These are phyloP conservation scores for Bhutanitis thaidina DNA, from an alignment of 2,888 invertebrate genomes.

Conservation along the genomic window DNA sequence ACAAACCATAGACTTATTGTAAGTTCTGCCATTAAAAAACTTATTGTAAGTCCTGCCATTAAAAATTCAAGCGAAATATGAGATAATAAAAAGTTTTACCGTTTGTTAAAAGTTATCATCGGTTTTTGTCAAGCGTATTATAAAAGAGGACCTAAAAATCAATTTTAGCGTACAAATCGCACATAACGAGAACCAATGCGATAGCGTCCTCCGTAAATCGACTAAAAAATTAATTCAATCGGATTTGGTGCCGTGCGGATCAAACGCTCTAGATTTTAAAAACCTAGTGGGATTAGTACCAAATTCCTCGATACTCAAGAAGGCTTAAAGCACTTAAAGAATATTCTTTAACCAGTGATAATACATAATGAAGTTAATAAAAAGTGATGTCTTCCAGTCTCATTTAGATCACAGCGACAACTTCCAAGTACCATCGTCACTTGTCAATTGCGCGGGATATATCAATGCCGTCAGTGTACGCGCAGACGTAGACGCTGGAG, in stretches of 20 bases:
- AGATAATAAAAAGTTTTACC: neutral
- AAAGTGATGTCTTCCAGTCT: too few species aligned
- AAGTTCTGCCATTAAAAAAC: neutral
- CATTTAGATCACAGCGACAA: too few species aligned
- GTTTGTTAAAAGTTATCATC: constrained; percentile 19
- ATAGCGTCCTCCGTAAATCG: constrained; percentile 8
- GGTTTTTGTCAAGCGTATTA: constrained; percentile 24
- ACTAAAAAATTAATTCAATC: constrained; percentile 8
- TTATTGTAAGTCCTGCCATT: neutral
- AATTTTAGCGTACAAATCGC: constrained; percentile 22
- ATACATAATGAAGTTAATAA: too few species aligned
- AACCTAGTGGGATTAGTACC: neutral
- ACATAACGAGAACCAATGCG: constrained; percentile 20
- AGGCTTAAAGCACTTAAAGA: too few species aligned
- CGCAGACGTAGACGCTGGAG: too few species aligned
- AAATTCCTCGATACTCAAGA: neutral
- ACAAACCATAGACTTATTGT: neutral
- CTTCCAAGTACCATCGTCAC: too few species aligned
- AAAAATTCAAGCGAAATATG: neutral
- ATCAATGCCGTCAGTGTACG: too few species aligned
- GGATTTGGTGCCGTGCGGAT: constrained; percentile 6
- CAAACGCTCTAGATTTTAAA: neutral
- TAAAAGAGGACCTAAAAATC: constrained; percentile 22
- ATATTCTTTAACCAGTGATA: too few species aligned
- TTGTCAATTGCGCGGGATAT: too few species aligned